Evolutionary conservation across 2,797 vertebrate species (phyloP).

Genomic region (Mionectes olivaceus): DNA sequence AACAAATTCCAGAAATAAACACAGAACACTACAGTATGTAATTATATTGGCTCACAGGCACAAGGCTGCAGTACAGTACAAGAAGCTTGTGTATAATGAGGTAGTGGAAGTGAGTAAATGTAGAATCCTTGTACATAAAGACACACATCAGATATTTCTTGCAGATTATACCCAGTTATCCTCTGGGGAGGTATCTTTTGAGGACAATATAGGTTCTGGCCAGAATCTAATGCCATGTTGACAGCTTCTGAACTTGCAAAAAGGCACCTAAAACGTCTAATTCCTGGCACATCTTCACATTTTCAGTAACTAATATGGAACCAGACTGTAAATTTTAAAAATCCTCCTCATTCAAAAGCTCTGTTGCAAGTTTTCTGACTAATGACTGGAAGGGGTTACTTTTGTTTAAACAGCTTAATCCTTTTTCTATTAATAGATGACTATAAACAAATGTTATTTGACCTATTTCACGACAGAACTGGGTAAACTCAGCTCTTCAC

Average conservation of each 20-base stretch:
- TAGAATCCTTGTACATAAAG: neutral
- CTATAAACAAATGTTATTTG: constrained; percentile 47
- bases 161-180: neutral
- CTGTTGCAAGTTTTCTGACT: neutral
- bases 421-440: constrained; percentile 48
- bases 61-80: neutral
- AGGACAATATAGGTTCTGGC: neutral
- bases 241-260: neutral
- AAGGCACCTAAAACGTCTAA: neutral
- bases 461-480: neutral
- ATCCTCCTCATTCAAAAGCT: neutral
- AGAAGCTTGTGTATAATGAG: neutral
- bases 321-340: neutral
- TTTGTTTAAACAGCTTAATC: constrained; percentile 40
- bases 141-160: neutral
- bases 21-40: neutral
- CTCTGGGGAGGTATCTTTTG: neutral
- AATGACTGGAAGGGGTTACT: neutral
- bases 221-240: neutral
- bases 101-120: neutral
- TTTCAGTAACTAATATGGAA: neutral
- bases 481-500: constrained; percentile 39
- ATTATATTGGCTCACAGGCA: neutral
- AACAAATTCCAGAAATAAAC: neutral
- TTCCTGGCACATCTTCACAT: neutral